A percentile compares a stretch with the other conserved stretches of the same genome.
These are phyloP conservation scores for Cosmia pyralina DNA, from an alignment of 2,888 invertebrate species.

Conservation along the genomic window DNA sequence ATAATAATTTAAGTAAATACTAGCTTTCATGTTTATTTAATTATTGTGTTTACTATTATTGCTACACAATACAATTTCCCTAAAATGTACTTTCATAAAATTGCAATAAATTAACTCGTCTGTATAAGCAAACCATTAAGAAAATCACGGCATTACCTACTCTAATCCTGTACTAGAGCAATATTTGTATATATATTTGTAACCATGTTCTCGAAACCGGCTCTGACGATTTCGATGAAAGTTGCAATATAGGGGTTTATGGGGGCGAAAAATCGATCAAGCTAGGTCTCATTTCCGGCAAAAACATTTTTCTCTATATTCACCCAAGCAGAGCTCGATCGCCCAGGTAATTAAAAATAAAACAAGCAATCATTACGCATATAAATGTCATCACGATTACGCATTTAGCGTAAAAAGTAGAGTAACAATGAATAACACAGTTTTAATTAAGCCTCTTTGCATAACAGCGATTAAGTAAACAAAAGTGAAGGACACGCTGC, in stretches of 20 bases:
- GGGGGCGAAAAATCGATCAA: too few species aligned
- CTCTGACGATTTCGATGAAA: too few species aligned
- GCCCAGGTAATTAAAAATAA: background rate
- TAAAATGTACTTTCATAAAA: background rate
- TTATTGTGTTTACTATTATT: background rate
- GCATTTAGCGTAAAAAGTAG: conserved; percentile 19
- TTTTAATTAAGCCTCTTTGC: conserved; percentile 26
- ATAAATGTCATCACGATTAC: conserved; percentile 16
- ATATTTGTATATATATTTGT: too few species aligned
- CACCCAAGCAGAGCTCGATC: too few species aligned
- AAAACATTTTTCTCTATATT: too few species aligned
- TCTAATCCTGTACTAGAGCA: too few species aligned
- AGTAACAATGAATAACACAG: conserved; percentile 23
- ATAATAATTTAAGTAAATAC: too few species aligned
- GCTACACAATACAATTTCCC: background rate
- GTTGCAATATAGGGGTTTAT: too few species aligned
- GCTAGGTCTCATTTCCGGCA: too few species aligned
- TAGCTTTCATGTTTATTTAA: background rate
- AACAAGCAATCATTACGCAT: background rate
- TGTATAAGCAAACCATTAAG: background rate
- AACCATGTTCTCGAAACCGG: too few species aligned
- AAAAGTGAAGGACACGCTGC: conserved; percentile 30
- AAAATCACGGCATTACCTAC: background rate
- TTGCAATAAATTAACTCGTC: background rate
- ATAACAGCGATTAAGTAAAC: conserved; percentile 29